Evolutionary conservation across 2,113 vertebrate genomes (phyloP).

Genomic region (Dasyornis broadbenti): DNA sequence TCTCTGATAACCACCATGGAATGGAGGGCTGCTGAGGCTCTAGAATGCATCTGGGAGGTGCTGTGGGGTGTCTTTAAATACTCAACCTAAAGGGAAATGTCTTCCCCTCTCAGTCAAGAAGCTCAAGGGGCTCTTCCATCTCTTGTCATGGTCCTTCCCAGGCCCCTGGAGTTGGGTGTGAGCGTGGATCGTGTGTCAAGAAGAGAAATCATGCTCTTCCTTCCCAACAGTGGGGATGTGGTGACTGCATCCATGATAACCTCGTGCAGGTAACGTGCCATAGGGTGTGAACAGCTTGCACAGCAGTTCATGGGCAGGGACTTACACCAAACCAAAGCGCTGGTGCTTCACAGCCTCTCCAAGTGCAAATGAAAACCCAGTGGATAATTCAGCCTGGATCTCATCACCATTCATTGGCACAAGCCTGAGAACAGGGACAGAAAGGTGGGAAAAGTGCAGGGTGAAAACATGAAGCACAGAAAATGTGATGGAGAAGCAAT

Average conservation of each 20-base stretch:
- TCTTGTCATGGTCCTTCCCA: neutral
- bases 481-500: neutral
- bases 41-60: neutral
- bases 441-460: neutral
- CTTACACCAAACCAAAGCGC: neutral
- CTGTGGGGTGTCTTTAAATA: neutral
- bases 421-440: neutral
- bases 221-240: fast-evolving
- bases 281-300: neutral
- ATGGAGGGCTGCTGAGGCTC: neutral
- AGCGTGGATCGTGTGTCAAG: fast-evolving
- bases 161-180: neutral
- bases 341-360: neutral
- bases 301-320: neutral
- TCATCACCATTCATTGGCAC: fast-evolving
- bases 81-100: neutral
- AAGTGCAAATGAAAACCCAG: neutral
- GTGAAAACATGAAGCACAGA: neutral
- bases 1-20: neutral
- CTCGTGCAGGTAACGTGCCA: fast-evolving
- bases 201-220: neutral
- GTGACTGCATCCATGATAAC: neutral
- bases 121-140: neutral
- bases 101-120: neutral
- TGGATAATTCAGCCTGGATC: neutral